Conservation (phyloP, 2,113 vertebrate genomes). For the Callospermophilus lateralis region DNA sequence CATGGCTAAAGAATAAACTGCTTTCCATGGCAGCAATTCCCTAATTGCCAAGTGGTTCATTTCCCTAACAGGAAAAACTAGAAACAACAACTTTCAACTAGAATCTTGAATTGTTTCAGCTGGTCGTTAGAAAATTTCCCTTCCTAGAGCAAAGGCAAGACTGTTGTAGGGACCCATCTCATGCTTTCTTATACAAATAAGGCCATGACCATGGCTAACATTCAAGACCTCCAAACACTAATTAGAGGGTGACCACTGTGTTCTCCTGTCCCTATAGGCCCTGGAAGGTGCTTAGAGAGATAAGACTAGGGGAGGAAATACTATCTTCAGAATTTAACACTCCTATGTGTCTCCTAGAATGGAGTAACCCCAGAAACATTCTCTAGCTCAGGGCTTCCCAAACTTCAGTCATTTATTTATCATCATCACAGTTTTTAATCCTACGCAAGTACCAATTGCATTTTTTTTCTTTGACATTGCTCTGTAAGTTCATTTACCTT, state of each 20-base stretch:
- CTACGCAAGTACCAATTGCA: not conserved
- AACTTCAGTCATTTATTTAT: not conserved
- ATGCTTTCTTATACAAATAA: not conserved
- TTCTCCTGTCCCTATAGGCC: not conserved
- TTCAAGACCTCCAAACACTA: not conserved
- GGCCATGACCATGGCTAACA: no score
- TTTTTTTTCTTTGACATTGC: not conserved
- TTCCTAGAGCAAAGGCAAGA: not conserved
- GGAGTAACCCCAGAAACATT: not conserved
- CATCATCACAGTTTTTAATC: not conserved
- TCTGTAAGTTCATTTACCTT: not conserved
- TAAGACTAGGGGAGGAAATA: not conserved
- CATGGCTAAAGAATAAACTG: not conserved
- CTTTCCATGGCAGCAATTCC: conserved; percentile 10
- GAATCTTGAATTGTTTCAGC: not conserved
- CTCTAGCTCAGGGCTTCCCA: not conserved
- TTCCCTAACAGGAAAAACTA: not conserved
- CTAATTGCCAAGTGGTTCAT: not conserved
- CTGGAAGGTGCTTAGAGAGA: not conserved
- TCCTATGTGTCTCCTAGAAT: not conserved
- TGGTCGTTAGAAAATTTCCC: not conserved
- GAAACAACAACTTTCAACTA: not conserved
- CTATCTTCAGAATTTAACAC: not conserved
- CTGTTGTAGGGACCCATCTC: not conserved
- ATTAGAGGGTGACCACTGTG: not conserved